Percentiles rank a stretch among this genome's conserved stretches.
These are phyloP conservation scores for Leptinotarsa peninsularis DNA, from an alignment of 2,888 invertebrate genomes.

Conservation along the genomic window DNA sequence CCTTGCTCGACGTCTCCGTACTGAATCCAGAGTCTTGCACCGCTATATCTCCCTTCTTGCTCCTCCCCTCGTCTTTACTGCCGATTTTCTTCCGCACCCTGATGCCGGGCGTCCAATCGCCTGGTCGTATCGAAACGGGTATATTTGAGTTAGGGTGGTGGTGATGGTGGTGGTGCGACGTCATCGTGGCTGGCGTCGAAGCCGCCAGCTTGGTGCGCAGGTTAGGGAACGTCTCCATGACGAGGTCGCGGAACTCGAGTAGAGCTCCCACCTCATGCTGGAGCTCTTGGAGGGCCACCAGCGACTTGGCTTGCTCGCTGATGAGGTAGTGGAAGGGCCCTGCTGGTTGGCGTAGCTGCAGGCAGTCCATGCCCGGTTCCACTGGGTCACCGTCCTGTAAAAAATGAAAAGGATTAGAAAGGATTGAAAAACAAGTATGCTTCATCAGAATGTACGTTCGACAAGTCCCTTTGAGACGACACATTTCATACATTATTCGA, in stretches of 20 bases:
- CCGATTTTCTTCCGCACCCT: slow-evolving; percentile 72
- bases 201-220: slow-evolving; percentile 86
- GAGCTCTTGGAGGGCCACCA: slow-evolving; percentile 88
- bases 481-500: too few species aligned
- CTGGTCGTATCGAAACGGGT: slow-evolving; percentile 66
- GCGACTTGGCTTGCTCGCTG: slow-evolving; percentile 90
- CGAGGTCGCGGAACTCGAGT: slow-evolving; percentile 92
- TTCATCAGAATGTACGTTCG: too few species aligned
- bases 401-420: background rate
- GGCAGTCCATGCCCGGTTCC: slow-evolving; percentile 83
- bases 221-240: slow-evolving; percentile 94
- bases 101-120: slow-evolving; percentile 86
- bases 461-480: too few species aligned
- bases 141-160: slow-evolving; percentile 67
- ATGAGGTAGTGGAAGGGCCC: slow-evolving; percentile 82
- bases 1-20: slow-evolving; percentile 87
- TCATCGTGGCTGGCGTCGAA: slow-evolving; percentile 67
- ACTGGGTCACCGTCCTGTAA: slow-evolving; percentile 65
- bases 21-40: slow-evolving; percentile 91
- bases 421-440: too few species aligned
- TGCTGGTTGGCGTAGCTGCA: slow-evolving; percentile 74
- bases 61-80: slow-evolving; percentile 57
- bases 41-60: slow-evolving; percentile 70
- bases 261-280: slow-evolving; percentile 94
- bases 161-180: slow-evolving; percentile 61